Base-by-base conservation (phyloP, 2,888 invertebrate species). In the Rhagonycha lutea region DNA sequence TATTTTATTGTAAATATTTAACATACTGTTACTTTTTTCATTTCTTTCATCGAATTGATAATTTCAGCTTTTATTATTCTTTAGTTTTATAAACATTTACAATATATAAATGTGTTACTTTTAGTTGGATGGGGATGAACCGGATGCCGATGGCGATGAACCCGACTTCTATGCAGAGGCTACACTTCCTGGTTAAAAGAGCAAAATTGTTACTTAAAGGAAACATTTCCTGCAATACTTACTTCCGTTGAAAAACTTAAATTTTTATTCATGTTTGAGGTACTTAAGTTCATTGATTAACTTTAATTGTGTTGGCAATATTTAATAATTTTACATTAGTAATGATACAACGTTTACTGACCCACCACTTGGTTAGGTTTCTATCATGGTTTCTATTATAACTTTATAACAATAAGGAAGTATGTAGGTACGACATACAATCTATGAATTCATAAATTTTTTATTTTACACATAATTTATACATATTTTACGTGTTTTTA, bases 111-210 rank as follows among this genome's bases (percentile, higher is more conserved):
- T 65, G 24, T 69, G 79, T 80, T 82, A 79, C 75, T 87, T 87
- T 73, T 88, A 96, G 96, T 90, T 97, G 88, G 98, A 98, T 87
- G 96, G 96, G 82, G 93, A 92, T 82, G 94, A 95, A 86, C 93
- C 94, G 81, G 95, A 94, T 80, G 92, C 91, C 73, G 94, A 94
- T 85, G 92, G 92, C 82, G 96, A 96, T 86, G 98, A 97, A 86
- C 96, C 96, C 9, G 98, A 98, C 88, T 98, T 98, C 90, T 98
- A 98, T 88, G 95, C 95, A 84, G 95, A 97, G 89, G 96, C 97
- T 77, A 94, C 94, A 73, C 90, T 96, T 86, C 95, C 95, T 82
- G 94, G 94, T 82, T 95, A 92, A 89, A 87, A 72, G 61, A 79
- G 61, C 29, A 23, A 65, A 62, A 67, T 67, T 60, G 72, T 72